Base-by-base conservation (phyloP, 2,113 vertebrate genomes). In the Lampris incognitus region DNA sequence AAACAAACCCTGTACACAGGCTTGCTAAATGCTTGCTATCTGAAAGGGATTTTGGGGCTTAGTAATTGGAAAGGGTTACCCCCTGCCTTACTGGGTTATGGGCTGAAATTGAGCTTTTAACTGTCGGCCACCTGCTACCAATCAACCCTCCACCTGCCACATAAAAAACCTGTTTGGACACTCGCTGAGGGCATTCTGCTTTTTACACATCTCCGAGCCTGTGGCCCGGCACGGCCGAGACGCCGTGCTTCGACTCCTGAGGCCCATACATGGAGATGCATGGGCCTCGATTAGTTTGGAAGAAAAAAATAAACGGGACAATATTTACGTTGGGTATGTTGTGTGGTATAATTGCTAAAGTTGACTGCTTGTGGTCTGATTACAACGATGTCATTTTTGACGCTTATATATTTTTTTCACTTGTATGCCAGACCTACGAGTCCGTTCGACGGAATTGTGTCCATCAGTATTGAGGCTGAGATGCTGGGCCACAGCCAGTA, bases 111-210 rank as follows among this genome's bases (percentile, higher is more conserved):
- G 72, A 36, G 52, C 65, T 58, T 65, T 77, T 59, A 59, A 64
- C 69, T 66, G 81, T 87, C 82, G 77, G 69, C 79, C 86, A 90
- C 87, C 87, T 90, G 92, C 85, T 82, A 73, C 74, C 78, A 85
- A 84, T 91, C 78, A 90, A 86, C 80, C 78, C 66, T 79, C 83
- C 87, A 91, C 84, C 90, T 91, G 87, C 70, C 78, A 82, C 82
- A 78, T 84, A 85, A 92, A 92, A 24, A 87, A 80, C 85, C 84
- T 85, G 73, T 8, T 81, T 78, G 85, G 76, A 69, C 54, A 40
- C 69, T 69, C 52, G 77, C 76, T 65, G 74, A 78, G 62, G 70
- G 83, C 66, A 48, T 42, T 74, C 49, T 58, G 69, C 51, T 37
- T 65, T 82, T 77, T 74, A 73, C 83, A 58, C 79, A 56, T 46